Evolutionary conservation across 2,797 vertebrate genomes (phyloP), one percentile per base, ranked within the genome.

Genomic region (Myiotriccus ornatus): DNA sequence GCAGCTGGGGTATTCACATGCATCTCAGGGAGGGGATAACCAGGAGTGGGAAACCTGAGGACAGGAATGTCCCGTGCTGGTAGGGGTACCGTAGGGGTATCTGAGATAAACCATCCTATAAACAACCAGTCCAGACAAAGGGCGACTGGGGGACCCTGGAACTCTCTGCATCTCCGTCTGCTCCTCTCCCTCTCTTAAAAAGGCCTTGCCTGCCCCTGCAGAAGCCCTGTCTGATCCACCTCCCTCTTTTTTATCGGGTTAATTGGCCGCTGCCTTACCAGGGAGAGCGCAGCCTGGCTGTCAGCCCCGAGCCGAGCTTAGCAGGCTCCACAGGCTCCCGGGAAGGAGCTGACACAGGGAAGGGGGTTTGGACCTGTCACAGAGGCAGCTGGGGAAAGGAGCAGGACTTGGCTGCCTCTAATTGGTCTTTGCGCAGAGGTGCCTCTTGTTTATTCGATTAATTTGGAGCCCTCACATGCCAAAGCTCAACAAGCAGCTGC

Each of bases 321-420:
- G 67, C 60, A n/a, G 77, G 59, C 63, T 83, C 84, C 78, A 21
- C 77, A 14, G 67, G 63, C 90, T 75, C 24, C 64, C 1, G 1
- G 56, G n/a, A 46, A 82, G 35, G 60, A 10, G 1, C 35, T 77
- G 92, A 53, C 30, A 4, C 11, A 3, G 94, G 89, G 82, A 84
- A 84, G 56, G 86, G 86, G 91, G 56, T n/a, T 92, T 94, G 65
- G 93, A 95, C 95, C 92, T 95, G 95, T 89, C 96, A 96, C 82
- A 32, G 62, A 87, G 80, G 86, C 90, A 94, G 95, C 94, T 83
- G 87, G 41, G 39, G 86, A 63, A 62, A 37, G 84, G 82, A 95
- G 89, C 82, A 56, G 76, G 52, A 19, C 84, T 74, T 2, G 49
- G 9, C 79, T 82, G 89, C 84, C 92, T 88, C 89, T 92, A 84